Percentiles rank a stretch among this genome's conserved stretches.
Evolutionary conservation across 2,797 vertebrate species (phyloP).

Genomic region (Ataeniobius toweri): DNA sequence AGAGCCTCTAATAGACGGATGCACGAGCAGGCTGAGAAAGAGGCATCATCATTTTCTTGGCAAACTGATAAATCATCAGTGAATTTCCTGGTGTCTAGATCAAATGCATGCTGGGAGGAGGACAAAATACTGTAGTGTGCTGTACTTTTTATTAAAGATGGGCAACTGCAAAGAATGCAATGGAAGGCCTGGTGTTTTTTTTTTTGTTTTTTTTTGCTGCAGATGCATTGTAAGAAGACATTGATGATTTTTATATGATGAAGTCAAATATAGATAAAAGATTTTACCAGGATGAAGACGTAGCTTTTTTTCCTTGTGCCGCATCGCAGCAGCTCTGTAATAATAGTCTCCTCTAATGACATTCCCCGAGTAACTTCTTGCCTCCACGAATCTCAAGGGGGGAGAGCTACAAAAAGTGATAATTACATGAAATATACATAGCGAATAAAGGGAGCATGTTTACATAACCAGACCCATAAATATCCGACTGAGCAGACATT

Average conservation of each 20-base stretch:
- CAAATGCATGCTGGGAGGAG: constrained; percentile 19
- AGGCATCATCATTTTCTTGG: constrained; percentile 28
- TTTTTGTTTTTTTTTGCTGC: constrained; percentile 34
- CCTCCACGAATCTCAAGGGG: constrained; percentile 72
- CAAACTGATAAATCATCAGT: constrained; percentile 47
- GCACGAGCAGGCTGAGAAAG: constrained; percentile 18
- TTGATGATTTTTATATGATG: constrained; percentile 66
- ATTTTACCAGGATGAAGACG: constrained; percentile 47
- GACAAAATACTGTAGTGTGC: constrained; percentile 30
- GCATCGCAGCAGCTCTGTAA: constrained; percentile 67
- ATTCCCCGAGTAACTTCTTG: constrained; percentile 92
- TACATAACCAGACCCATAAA: constrained; percentile 99
- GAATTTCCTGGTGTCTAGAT: constrained; percentile 35
- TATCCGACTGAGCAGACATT: constrained; percentile 99
- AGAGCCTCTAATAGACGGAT: constrained; percentile 49
- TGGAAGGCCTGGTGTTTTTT: background rate
- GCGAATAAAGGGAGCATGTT: constrained; percentile 84
- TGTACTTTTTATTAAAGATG: constrained; percentile 40
- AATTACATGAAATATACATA: constrained; percentile 87
- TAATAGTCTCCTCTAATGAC: constrained; percentile 98
- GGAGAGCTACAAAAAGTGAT: constrained; percentile 83
- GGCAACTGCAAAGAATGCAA: constrained; percentile 28
- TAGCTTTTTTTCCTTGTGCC: constrained; percentile 50
- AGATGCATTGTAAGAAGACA: constrained; percentile 53
- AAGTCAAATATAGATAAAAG: constrained; percentile 77